These are phyloP conservation scores for Hypolimnas misippus DNA, from an alignment of 2,888 invertebrate genomes.

Conservation along the genomic window DNA sequence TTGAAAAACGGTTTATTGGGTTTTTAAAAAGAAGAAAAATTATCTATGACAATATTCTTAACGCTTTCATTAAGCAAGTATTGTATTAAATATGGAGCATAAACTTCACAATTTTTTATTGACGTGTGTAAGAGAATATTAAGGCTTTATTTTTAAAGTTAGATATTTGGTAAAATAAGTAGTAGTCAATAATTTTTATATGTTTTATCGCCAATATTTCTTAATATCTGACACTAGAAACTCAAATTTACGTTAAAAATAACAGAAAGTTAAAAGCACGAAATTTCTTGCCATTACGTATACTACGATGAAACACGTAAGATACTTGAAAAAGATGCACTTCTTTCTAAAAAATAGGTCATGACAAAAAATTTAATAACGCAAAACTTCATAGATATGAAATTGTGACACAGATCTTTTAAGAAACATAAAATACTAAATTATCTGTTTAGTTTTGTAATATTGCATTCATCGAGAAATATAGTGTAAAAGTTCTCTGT, in stretches of 20 bases:
- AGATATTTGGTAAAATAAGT: no score
- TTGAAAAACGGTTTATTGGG: no score
- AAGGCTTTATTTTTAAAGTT: no score
- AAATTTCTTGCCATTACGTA: constrained; percentile 22
- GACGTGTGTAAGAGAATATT: no score
- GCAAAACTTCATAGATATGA: background rate
- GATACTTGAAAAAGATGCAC: constrained; percentile 35
- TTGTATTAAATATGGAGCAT: no score
- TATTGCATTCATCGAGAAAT: background rate
- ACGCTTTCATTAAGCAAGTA: no score
- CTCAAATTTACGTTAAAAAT: constrained; percentile 13
- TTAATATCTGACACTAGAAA: background rate
- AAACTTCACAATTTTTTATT: no score
- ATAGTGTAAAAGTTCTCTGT: no score
- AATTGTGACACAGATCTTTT: background rate
- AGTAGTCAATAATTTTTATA: no score
- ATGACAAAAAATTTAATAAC: constrained; percentile 16
- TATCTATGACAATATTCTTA: no score
- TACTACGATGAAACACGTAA: constrained; percentile 27
- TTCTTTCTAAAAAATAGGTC: constrained; percentile 31
- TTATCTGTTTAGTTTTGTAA: background rate
- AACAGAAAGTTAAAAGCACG: constrained; percentile 23
- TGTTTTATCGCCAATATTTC: no score
- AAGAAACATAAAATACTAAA: background rate
- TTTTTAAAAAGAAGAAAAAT: no score